These are phyloP conservation scores for Serranochromis macrocephalus DNA, from an alignment of 2,113 vertebrate genomes.

Conservation along the genomic window DNA sequence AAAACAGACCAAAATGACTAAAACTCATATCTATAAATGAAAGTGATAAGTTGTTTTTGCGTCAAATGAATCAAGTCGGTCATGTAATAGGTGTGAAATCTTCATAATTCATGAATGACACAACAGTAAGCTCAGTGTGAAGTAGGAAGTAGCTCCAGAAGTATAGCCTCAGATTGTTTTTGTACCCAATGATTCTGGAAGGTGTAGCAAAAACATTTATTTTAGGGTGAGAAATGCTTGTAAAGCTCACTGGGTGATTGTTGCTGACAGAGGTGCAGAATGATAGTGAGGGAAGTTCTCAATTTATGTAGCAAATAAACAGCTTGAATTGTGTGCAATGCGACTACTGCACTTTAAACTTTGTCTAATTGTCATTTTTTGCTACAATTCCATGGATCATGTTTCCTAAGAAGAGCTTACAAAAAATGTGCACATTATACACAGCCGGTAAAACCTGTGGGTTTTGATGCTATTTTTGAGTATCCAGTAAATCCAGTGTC, in stretches of 20 bases:
- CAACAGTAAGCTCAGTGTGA: neutral
- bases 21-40: neutral
- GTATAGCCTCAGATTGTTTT: no score
- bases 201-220: neutral
- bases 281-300: neutral
- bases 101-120: neutral
- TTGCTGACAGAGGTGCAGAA: neutral
- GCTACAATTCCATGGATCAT: neutral
- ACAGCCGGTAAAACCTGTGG: neutral
- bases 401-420: neutral
- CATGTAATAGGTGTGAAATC: neutral
- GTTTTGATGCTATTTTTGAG: no score
- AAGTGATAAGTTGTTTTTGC: neutral
- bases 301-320: neutral
- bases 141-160: neutral
- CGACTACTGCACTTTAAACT: neutral
- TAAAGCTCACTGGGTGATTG: neutral
- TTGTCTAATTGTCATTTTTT: neutral
- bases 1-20: neutral
- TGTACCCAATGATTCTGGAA: accelerated
- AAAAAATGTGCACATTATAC: neutral
- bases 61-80: neutral
- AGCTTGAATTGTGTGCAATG: neutral
- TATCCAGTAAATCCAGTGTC: no score
- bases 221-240: neutral